Evolutionary conservation across 2,113 vertebrate species (phyloP), one percentile per base, ranked within the genome.

Genomic region (Lophius piscatorius): DNA sequence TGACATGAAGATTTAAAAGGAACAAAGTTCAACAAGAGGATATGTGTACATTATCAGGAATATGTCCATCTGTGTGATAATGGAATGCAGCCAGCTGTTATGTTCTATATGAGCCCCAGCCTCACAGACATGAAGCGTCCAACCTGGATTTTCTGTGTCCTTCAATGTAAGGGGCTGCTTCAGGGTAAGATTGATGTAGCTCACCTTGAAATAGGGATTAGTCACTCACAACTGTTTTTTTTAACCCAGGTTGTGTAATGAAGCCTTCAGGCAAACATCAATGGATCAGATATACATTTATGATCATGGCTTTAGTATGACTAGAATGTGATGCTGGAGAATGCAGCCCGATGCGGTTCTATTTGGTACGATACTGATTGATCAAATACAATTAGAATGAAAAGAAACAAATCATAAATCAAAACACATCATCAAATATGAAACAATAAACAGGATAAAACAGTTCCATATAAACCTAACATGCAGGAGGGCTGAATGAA

Each of bases 1-100:
- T 71, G 78, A 85, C 75, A 51, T 49, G 28, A 40, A 9, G 13
- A 52, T 57, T 40, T 69, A 78, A 62, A 46, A 51, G 54, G 51
- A 41, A 11, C 13, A 12, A 57, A 39, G 46, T 39, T 55, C 44
- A 39, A 68, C 58, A 74, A 73, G 55, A 54, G 20, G 38, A 55
- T 71, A 14, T 24, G 41, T 1, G 10, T 22, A 13, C 18, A 73
- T 81, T 70, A 68, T 60, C 45, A 52, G 36, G 41, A 69, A 60
- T 71, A 66, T 49, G 61, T 68, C 75, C 73, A 73, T 73, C 63
- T 81, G 72, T 57, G 62, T 49, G 61, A 47, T 81, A 65, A 82
- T 82, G 60, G n/a, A 41, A 62, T 34, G 70, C 40, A 57, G 46
- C 48, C 74, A 81, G 69, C 73, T 86, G 77, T 71, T 78, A 13